Percentiles rank a stretch among this genome's conserved stretches.
These are phyloP conservation scores for Drosophila nebulosa DNA, from an alignment of 1,140 invertebrate genomes.

Conservation along the genomic window DNA sequence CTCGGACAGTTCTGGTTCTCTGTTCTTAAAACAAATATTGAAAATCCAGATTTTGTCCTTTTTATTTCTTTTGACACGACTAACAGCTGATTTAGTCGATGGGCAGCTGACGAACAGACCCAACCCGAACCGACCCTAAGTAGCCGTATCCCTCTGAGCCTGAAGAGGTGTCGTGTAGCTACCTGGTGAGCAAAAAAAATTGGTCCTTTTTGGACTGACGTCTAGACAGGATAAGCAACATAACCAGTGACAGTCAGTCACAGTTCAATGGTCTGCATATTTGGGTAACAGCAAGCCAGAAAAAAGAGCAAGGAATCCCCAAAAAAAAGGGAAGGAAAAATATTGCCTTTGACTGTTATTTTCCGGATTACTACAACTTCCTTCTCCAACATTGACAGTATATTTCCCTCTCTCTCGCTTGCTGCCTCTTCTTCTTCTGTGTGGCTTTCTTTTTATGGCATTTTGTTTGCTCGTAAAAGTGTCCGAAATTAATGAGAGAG, in stretches of 20 bases:
- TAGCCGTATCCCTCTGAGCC: neutral
- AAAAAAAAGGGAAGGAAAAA: conserved; percentile 2
- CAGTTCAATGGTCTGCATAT: conserved; percentile 56
- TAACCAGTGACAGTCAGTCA: neutral
- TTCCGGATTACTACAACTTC: neutral
- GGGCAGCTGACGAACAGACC: neutral
- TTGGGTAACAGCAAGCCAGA: conserved; percentile 63
- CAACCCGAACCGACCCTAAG: neutral
- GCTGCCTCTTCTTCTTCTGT: neutral
- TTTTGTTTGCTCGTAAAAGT: conserved; percentile 76
- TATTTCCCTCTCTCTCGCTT: neutral
- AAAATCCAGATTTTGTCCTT: neutral
- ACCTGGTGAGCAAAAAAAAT: neutral
- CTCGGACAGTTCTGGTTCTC: neutral
- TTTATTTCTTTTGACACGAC: neutral
- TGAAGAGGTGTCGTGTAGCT: neutral
- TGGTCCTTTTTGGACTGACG: neutral
- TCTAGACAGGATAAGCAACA: neutral
- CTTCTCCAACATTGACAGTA: neutral
- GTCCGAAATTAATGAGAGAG: conserved; percentile 74
- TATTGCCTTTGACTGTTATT: neutral
- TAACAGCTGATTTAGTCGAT: neutral
- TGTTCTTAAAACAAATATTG: neutral
- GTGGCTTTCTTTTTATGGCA: conserved; percentile 63
- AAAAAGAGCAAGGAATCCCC: conserved; percentile 47